Evolutionary conservation across 2,113 vertebrate species (phyloP).

Genomic region (Delphinus delphis): DNA sequence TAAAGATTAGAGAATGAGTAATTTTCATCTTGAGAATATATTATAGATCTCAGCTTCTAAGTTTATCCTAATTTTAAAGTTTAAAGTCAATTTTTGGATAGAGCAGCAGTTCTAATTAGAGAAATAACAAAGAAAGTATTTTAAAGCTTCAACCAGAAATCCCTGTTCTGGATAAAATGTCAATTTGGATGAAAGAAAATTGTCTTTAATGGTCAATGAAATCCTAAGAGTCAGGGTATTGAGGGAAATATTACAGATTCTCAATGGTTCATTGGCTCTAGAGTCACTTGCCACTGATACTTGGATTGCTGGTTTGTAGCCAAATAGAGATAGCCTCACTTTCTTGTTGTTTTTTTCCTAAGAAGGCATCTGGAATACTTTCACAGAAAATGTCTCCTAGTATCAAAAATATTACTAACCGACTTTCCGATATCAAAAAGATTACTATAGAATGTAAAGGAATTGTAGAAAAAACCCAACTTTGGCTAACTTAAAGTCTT

Average conservation of each 20-base stretch:
- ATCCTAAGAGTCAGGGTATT: not conserved
- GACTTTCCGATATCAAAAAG: not conserved
- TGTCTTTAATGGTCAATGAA: not conserved
- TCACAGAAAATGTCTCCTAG: not conserved
- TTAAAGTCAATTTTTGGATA: not conserved
- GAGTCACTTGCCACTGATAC: not conserved
- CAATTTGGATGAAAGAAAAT: conserved; percentile 29
- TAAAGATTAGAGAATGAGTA: not conserved
- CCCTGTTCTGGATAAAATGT: not conserved
- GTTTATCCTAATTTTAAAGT: not conserved
- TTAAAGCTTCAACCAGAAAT: not conserved
- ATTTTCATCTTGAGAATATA: not conserved
- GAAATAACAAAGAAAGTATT: not conserved
- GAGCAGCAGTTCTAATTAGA: not conserved
- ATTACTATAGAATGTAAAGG: not conserved
- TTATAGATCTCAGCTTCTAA: not conserved
- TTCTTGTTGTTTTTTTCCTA: not conserved
- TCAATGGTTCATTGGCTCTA: not conserved
- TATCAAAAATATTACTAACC: not conserved
- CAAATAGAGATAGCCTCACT: not conserved
- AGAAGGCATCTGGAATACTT: not conserved
- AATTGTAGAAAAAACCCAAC: not conserved
- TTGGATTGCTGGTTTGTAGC: not conserved
- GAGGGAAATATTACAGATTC: not conserved
- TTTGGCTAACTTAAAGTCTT: not conserved